Percentiles rank a stretch among this genome's conserved stretches.
Conservation (phyloP, 2,113 vertebrate genomes). For the Phyllostomus hastatus region DNA sequence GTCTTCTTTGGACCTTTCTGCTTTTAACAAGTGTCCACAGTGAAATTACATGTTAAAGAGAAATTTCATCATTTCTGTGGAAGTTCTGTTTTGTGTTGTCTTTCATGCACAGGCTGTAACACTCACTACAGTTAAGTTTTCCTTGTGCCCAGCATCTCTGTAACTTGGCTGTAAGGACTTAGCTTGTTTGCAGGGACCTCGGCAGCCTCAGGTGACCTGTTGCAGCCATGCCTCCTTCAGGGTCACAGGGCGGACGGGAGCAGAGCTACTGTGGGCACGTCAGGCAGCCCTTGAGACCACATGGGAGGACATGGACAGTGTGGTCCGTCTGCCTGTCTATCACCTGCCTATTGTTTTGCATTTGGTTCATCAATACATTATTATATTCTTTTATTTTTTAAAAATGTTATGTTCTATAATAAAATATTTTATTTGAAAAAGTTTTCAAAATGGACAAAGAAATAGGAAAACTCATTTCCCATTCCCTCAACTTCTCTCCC, state of each 20-base stretch:
- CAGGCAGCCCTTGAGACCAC: neutral
- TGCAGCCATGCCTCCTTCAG: neutral
- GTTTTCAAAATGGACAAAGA: neutral
- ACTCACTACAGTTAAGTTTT: neutral
- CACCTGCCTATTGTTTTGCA: neutral
- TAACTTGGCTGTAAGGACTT: neutral
- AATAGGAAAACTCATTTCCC: neutral
- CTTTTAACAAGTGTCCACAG: neutral
- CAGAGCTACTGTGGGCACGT: neutral
- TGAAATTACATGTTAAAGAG: neutral
- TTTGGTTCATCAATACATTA: neutral
- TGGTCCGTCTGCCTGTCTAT: neutral
- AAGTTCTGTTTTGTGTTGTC: neutral
- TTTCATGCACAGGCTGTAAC: neutral
- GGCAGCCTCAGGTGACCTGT: neutral
- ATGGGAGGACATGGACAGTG: neutral
- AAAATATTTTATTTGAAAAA: neutral
- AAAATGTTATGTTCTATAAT: neutral
- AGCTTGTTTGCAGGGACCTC: neutral
- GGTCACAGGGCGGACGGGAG: fast-evolving
- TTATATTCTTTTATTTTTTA: neutral
- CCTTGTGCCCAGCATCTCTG: neutral
- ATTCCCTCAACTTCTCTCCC: neutral
- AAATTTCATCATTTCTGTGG: neutral
- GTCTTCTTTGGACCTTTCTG: neutral